Evolutionary conservation across 1,140 invertebrate species (phyloP), one percentile per base, ranked within the genome.

Genomic region (Lerema accius): DNA sequence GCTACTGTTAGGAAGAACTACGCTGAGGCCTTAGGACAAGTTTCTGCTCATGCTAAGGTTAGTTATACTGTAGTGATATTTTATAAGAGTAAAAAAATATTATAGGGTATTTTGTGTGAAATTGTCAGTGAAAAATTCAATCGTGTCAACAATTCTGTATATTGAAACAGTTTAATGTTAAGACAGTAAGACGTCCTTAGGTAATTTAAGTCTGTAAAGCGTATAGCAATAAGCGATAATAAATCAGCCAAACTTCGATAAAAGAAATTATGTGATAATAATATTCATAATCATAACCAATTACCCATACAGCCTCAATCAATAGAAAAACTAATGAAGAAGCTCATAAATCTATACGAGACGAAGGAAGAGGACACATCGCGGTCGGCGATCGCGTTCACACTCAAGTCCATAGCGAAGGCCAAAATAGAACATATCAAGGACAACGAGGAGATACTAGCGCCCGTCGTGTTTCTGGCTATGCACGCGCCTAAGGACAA

Each of bases 381-480:
- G 1, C 92, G 95, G 73, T 93, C 94, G 7, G 94, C 96, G 0
- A 95, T 97, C 80, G 96, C 95, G 3, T 91, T 95, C 50, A 95
- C 95, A 0, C 91, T 98, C 4, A 95, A 97, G 65, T 94, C 97
- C 0, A 95, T 98, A 71, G 94, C 95, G 46, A 95, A 94, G 67
- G 94, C 97, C 43, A 96, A 95, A 89, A 94, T 96, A 58, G 97
- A 98, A 49, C 91, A 96, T 32, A 89, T 98, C 15, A 96, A 95
- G 77, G 93, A 95, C 65, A 95, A 97, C 79, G 94, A 95, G n/a
- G 93, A 94, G 15, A 90, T 95, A 26, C 92, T 97, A 19, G 92
- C 98, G 69, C 97, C 97, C 5, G 91, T 98, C 15, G 94, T 95
- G 6, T 98, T 98, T 81, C 94, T 98, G 69, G 97, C 96, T 11